Conservation (phyloP, 1,140 invertebrate genomes). For the Drosophila kohkoa region DNA sequence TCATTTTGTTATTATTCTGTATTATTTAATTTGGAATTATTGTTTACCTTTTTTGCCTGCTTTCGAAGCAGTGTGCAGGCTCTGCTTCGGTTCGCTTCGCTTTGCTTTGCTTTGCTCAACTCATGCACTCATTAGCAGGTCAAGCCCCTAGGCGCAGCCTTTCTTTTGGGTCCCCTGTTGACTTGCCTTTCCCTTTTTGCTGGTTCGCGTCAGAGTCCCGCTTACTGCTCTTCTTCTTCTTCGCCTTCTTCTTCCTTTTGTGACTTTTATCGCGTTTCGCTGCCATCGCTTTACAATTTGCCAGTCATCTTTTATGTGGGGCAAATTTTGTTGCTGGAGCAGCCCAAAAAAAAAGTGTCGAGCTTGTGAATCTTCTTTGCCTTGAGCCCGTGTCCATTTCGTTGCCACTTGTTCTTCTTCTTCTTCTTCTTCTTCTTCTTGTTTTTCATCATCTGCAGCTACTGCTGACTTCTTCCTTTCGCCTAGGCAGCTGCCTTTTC, state of each 20-base stretch:
- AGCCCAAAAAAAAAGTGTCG: slow-evolving; percentile 33
- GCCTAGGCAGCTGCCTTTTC: background rate
- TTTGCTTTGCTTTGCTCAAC: background rate
- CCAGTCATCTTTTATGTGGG: slow-evolving; percentile 34
- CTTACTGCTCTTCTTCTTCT: background rate
- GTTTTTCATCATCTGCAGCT: background rate
- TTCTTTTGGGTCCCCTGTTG: background rate
- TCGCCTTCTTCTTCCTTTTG: background rate
- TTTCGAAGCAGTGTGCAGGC: background rate
- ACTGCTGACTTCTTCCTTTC: no score
- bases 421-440: no score
- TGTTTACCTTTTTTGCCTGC: background rate
- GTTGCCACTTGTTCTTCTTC: background rate
- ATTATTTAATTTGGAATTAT: background rate
- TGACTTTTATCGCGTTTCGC: background rate
- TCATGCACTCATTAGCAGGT: slow-evolving; percentile 45
- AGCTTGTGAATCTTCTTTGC: slow-evolving; percentile 23
- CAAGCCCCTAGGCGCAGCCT: slow-evolving; percentile 26
- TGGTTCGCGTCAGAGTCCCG: no score
- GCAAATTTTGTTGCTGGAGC: slow-evolving; percentile 2
- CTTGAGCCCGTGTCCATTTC: slow-evolving; percentile 10
- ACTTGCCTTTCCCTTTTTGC: background rate
- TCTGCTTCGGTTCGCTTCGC: background rate
- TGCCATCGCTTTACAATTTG: slow-evolving; percentile 40
- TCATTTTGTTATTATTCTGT: no score